A percentile compares a stretch with the other conserved stretches of the same genome.
Conservation (phyloP, 2,888 invertebrate species). For the Labia minor region DNA sequence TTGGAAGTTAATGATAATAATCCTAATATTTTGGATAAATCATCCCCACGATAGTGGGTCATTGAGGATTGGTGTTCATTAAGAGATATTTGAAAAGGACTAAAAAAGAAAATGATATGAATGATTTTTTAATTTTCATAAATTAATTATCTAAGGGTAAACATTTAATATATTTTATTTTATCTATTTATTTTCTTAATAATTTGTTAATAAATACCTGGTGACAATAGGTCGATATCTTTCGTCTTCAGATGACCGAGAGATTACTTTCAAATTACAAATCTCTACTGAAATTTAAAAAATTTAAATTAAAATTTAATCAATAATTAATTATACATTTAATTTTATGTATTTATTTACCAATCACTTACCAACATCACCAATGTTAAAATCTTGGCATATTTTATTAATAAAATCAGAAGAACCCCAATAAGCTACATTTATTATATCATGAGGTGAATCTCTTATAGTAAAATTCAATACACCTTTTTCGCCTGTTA, state of each 20-base stretch:
- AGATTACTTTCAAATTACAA: constrained; percentile 50
- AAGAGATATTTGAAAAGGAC: constrained; percentile 51
- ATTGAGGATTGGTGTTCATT: constrained; percentile 56
- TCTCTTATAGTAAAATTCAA: constrained; percentile 67
- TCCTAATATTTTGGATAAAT: constrained; percentile 39
- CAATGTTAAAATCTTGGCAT: constrained; percentile 52
- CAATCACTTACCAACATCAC: constrained; percentile 58
- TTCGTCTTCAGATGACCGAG: constrained; percentile 47
- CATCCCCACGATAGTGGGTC: constrained; percentile 45
- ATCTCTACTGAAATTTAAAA: constrained; percentile 49
- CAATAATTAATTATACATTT: not conserved
- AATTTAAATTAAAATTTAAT: too few relatives aligned
- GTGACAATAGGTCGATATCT: constrained; percentile 50
- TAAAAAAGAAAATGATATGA: constrained; percentile 38
- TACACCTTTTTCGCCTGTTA: constrained; percentile 45
- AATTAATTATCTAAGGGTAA: not conserved
- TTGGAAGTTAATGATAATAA: constrained; percentile 56
- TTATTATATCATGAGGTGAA: constrained; percentile 57
- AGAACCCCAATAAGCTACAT: constrained; percentile 66
- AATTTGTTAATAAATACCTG: constrained; percentile 22
- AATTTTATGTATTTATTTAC: too few relatives aligned
- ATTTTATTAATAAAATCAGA: constrained; percentile 50
- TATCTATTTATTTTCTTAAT: too few relatives aligned
- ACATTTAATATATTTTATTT: constrained; percentile 25
- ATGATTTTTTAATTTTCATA: not conserved